Evolutionary conservation across 2,888 invertebrate species (phyloP).

Genomic region (Noctua pronuba): DNA sequence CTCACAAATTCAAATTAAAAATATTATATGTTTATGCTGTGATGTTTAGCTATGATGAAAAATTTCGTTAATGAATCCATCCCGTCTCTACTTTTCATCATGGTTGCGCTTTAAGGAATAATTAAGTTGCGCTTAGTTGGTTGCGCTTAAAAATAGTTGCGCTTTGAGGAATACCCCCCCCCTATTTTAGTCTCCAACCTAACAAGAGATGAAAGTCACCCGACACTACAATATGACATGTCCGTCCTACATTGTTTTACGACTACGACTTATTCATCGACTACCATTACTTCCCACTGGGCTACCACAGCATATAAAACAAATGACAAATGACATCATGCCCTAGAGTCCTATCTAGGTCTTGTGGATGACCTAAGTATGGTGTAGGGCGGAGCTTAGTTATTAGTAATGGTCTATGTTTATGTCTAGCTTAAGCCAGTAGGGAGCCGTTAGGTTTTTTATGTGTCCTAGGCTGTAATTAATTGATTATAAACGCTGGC

Average conservation of each 20-base stretch:
- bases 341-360: conserved; percentile 26
- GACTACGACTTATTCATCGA: not conserved
- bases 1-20: no score
- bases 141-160: no score
- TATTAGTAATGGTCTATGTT: not conserved
- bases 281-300: conserved; percentile 16
- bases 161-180: no score
- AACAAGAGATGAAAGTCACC: conserved; percentile 5
- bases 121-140: no score
- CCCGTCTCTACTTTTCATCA: no score
- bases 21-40: no score
- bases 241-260: conserved; percentile 18
- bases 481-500: not conserved
- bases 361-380: conserved; percentile 53
- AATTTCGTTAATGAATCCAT: no score
- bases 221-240: not conserved
- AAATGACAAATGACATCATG: conserved; percentile 53
- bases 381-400: conserved; percentile 27
- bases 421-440: not conserved
- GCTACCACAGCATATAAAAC: conserved; percentile 41
- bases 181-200: not conserved
- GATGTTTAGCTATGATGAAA: no score
- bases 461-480: not conserved
- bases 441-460: conserved; percentile 22
- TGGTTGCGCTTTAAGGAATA: no score